These are phyloP conservation scores for Drosophila algonquin DNA, from an alignment of 2,888 invertebrate species.

Conservation along the genomic window DNA sequence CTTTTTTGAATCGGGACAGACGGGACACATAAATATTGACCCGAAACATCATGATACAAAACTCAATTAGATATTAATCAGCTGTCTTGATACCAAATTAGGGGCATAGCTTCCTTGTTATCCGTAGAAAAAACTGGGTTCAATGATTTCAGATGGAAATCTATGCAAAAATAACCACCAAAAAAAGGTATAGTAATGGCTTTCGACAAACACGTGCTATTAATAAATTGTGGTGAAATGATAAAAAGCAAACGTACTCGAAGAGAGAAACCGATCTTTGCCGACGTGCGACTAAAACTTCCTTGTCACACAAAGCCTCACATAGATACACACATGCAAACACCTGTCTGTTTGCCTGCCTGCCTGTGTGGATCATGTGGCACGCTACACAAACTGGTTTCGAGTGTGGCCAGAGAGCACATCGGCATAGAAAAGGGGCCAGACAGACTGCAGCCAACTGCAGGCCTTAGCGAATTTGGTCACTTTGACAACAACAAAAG, in stretches of 20 bases:
- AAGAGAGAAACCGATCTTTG: background rate
- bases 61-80: background rate
- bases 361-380: slow-evolving; percentile 47
- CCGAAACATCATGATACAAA: background rate
- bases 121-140: background rate
- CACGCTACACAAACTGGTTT: slow-evolving; percentile 63
- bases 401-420: slow-evolving; percentile 39
- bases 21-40: background rate
- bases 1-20: background rate
- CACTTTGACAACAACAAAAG: slow-evolving; percentile 60
- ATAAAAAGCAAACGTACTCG: slow-evolving; percentile 30
- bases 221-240: slow-evolving; percentile 57
- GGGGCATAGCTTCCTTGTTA: background rate
- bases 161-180: slow-evolving; percentile 1
- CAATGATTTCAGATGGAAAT: slow-evolving; percentile 9
- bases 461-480: slow-evolving; percentile 59
- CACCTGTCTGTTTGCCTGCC: slow-evolving; percentile 6
- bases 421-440: slow-evolving; percentile 18
- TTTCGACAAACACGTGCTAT: slow-evolving; percentile 57
- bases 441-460: slow-evolving; percentile 31
- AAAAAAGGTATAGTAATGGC: slow-evolving; percentile 8
- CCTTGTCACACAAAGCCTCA: slow-evolving; percentile 48
- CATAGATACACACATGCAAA: slow-evolving; percentile 8
- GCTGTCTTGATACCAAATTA: background rate
- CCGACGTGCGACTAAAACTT: slow-evolving; percentile 42